A percentile compares a stretch with the other conserved stretches of the same genome.
Evolutionary conservation across 2,113 vertebrate species (phyloP).

Genomic region (Morone saxatilis): DNA sequence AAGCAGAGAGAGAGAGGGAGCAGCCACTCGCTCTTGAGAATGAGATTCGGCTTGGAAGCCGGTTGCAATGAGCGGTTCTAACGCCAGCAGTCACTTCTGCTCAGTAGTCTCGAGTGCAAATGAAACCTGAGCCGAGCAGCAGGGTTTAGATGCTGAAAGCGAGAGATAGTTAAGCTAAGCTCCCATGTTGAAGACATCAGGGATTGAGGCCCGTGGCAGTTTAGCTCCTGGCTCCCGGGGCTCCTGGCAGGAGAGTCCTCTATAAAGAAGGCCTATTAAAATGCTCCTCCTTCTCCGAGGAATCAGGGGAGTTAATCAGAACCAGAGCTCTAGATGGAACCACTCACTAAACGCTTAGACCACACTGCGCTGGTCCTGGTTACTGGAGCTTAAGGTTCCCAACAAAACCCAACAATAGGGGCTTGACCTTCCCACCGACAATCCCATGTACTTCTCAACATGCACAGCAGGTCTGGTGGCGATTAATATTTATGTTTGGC

Average conservation of each 20-base stretch:
- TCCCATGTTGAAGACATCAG: conserved; percentile 73
- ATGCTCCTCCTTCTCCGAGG: conserved; percentile 62
- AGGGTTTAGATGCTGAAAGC: conserved; percentile 46
- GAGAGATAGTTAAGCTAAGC: conserved; percentile 48
- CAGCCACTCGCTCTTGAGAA: conserved; percentile 3
- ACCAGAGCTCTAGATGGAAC: conserved; percentile 71
- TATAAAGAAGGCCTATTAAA: conserved; percentile 75
- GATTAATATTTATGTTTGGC: conserved; percentile 25
- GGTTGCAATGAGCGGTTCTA: background rate
- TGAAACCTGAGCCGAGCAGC: conserved; percentile 53
- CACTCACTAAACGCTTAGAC: conserved; percentile 57
- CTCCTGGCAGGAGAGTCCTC: conserved; percentile 70
- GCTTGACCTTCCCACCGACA: conserved; percentile 43
- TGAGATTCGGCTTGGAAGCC: conserved; percentile 12
- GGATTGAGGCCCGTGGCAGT: conserved; percentile 57
- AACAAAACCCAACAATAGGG: conserved; percentile 27
- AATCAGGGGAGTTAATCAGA: conserved; percentile 73
- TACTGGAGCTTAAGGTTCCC: conserved; percentile 44
- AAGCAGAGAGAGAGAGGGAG: conserved; percentile 32
- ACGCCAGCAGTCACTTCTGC: conserved; percentile 9
- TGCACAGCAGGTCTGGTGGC: conserved; percentile 27
- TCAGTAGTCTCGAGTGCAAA: conserved; percentile 23
- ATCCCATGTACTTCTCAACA: conserved; percentile 4
- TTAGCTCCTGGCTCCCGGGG: conserved; percentile 64
- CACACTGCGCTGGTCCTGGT: conserved; percentile 37